A percentile compares a stretch with the other conserved stretches of the same genome.
Conservation (phyloP, 2,888 invertebrate genomes). For the Hololepta plana region DNA sequence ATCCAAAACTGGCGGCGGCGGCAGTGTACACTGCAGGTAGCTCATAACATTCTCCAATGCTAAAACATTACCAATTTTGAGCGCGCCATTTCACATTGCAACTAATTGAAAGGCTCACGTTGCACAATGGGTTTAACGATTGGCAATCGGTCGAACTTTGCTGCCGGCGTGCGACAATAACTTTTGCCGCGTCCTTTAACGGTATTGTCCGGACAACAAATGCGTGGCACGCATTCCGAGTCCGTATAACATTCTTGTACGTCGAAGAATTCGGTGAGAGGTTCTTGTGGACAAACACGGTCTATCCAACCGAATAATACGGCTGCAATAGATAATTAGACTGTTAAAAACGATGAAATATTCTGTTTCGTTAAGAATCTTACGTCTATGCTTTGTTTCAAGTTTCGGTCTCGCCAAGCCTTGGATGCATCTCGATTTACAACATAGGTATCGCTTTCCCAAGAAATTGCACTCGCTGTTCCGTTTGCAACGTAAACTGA, state of each 20-base stretch:
- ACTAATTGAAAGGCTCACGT: slow-evolving; percentile 28
- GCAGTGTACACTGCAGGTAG: slow-evolving; percentile 55
- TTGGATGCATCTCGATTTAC: slow-evolving; percentile 38
- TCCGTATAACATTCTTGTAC: slow-evolving; percentile 49
- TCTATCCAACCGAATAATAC: slow-evolving; percentile 48
- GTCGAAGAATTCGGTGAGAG: slow-evolving; percentile 51
- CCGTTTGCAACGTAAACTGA: slow-evolving; percentile 29
- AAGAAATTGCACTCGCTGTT: slow-evolving; percentile 35
- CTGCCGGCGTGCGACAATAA: slow-evolving; percentile 53
- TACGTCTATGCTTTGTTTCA: slow-evolving; percentile 26
- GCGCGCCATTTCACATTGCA: not conserved
- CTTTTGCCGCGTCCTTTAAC: slow-evolving; percentile 27
- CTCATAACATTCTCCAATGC: slow-evolving; percentile 29
- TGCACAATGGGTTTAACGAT: slow-evolving; percentile 42
- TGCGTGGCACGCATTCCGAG: slow-evolving; percentile 53
- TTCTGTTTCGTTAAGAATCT: slow-evolving; percentile 10
- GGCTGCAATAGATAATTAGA: slow-evolving; percentile 27
- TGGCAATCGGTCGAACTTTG: slow-evolving; percentile 42
- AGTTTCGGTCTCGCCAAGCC: slow-evolving; percentile 38
- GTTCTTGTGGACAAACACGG: slow-evolving; percentile 46
- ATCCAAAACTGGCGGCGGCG: slow-evolving; percentile 48
- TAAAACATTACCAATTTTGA: slow-evolving; percentile 11
- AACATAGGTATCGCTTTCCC: slow-evolving; percentile 36
- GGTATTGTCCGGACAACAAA: slow-evolving; percentile 50
- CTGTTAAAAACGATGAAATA: slow-evolving; percentile 1